Evolutionary conservation across 2,113 vertebrate genomes (phyloP).

Genomic region (Lathamus discolor): DNA sequence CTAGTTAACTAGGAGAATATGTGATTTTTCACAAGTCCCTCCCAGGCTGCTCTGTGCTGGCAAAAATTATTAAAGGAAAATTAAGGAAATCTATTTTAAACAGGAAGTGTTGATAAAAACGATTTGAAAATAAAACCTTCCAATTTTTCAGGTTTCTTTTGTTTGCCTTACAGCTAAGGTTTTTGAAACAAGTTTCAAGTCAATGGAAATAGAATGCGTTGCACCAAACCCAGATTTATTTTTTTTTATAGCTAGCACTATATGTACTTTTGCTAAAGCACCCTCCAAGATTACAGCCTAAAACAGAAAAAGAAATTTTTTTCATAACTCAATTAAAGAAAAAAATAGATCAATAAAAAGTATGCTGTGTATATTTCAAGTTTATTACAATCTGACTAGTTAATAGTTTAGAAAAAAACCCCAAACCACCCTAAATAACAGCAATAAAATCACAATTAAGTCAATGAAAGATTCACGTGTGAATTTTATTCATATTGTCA

Average conservation of each 20-base stretch:
- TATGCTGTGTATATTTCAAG: neutral
- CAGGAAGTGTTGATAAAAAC: neutral
- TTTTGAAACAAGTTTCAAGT: neutral
- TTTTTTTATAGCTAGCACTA: neutral
- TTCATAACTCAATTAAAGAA: neutral
- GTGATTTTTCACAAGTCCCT: neutral
- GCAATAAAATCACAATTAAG: neutral
- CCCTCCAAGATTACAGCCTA: neutral
- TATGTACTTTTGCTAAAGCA: neutral
- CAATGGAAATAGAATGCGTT: neutral
- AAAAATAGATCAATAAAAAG: neutral
- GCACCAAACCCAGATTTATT: neutral
- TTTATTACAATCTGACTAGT: neutral
- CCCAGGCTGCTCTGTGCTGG: neutral
- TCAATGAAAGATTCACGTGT: neutral
- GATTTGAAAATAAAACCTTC: neutral
- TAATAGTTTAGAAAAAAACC: neutral
- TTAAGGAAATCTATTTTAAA: neutral
- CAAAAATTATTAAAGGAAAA: neutral
- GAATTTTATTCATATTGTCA: neutral
- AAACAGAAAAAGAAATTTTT: neutral
- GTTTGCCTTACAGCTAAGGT: neutral
- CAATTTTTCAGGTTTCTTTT: neutral
- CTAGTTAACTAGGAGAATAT: neutral
- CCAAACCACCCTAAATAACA: neutral